Conservation (phyloP, 2,888 invertebrate genomes). For the Hirtodrosophila duncani region DNA sequence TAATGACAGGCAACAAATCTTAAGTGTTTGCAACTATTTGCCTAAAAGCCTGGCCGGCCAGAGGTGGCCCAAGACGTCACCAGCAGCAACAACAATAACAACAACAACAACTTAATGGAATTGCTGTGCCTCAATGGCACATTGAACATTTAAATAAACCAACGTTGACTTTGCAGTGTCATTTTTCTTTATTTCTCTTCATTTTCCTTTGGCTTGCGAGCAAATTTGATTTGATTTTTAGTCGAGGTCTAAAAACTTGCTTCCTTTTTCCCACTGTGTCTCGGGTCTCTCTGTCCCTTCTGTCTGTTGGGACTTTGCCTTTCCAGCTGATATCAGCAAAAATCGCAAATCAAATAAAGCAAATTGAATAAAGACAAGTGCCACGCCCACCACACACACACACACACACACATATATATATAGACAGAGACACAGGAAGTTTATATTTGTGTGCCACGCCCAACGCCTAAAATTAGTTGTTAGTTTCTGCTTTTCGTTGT, state of each 20-base stretch:
- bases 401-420: too few relatives aligned
- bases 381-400: conserved; percentile 39
- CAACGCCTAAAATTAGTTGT: conserved; percentile 54
- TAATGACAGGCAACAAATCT: conserved; percentile 59
- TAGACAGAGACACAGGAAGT: too few relatives aligned
- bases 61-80: too few relatives aligned
- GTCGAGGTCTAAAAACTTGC: conserved; percentile 38
- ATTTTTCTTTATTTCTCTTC: conserved; percentile 23
- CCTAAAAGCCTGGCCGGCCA: too few relatives aligned
- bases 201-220: conserved; percentile 49
- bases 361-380: conserved; percentile 69
- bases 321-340: conserved; percentile 57
- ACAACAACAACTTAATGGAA: conserved; percentile 32
- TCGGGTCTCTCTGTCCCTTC: not conserved
- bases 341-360: conserved; percentile 71
- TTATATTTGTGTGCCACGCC: conserved; percentile 51
- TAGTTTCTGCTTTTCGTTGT: conserved; percentile 34
- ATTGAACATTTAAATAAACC: conserved; percentile 39
- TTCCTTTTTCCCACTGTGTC: conserved; percentile 3
- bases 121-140: conserved; percentile 21
- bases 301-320: conserved; percentile 17
- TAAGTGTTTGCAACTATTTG: conserved; percentile 60
- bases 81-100: conserved; percentile 12
- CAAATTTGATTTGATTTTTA: conserved; percentile 62
- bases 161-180: conserved; percentile 28